Evolutionary conservation across 2,888 invertebrate species (phyloP).

Genomic region (Platycheirus albimanus): DNA sequence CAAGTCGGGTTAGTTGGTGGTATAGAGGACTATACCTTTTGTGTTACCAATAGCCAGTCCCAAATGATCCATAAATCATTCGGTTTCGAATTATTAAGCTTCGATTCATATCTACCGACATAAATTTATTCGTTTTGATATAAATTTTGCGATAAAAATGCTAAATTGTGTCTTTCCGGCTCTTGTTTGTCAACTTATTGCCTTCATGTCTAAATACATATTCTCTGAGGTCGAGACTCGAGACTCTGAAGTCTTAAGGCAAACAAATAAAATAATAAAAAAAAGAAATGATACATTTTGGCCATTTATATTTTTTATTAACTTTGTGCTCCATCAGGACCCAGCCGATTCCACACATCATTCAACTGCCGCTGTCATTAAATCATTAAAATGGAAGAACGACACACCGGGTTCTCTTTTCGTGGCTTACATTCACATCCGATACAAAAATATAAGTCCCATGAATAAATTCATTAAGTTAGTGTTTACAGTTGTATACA

Average conservation of each 20-base stretch:
- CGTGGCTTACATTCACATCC: slow-evolving; percentile 4
- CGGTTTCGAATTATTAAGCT: slow-evolving; percentile 11
- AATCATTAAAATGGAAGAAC: slow-evolving; percentile 59
- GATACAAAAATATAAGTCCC: slow-evolving; percentile 47
- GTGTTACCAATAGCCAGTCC: slow-evolving; percentile 13
- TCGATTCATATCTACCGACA: slow-evolving; percentile 46
- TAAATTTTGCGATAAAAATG: slow-evolving; percentile 21
- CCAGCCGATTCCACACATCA: slow-evolving; percentile 37
- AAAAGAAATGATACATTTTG: background rate
- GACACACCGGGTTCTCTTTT: background rate
- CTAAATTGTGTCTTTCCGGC: slow-evolving; percentile 1
- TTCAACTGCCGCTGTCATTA: slow-evolving; percentile 63
- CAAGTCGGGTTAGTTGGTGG: background rate
- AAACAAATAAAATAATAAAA: too few species aligned
- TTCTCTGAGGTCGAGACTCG: background rate
- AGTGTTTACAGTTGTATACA: background rate
- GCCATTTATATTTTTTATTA: slow-evolving; percentile 25
- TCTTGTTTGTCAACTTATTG: background rate
- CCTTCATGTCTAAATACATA: background rate
- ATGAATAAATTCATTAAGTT: slow-evolving; percentile 50
- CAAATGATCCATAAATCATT: slow-evolving; percentile 50
- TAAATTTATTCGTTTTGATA: slow-evolving; percentile 42
- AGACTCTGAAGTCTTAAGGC: too few species aligned
- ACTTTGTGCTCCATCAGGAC: slow-evolving; percentile 10
- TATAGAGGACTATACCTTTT: slow-evolving; percentile 3